Evolutionary conservation across 2,113 vertebrate genomes (phyloP), one percentile per base, ranked within the genome.

Genomic region (Hippopotamus amphibius): DNA sequence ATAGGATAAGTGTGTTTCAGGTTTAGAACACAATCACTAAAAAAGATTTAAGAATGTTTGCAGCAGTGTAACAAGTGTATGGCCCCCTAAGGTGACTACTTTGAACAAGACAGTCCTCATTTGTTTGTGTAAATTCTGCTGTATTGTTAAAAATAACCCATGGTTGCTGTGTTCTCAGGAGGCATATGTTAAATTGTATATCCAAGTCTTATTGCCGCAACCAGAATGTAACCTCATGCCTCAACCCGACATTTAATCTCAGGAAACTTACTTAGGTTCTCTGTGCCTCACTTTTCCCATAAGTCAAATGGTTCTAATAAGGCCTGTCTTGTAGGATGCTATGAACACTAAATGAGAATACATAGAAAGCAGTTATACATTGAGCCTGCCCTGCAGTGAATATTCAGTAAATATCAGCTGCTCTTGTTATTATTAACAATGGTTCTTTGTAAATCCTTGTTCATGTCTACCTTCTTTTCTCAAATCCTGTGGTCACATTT

Each of bases 261-360:
- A 90, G 6, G 59, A 87, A 74, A 83, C 61, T 66, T 46, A 90
- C 61, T 71, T 46, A 92, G 94, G 22, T 91, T 93, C 37, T 84
- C 66, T 93, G 37, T 89, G 46, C 28, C 59, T 95, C 17, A 88
- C 22, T 72, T 97, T 90, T 66, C 59, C 33, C 22, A 46, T 87
- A 85, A 94, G 71, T 82, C 48, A 90, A 84, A 61, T 85, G 53
- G 43, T 55, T 87, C 41, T 61, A 63, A 50, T 79, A 94, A 88
- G 57, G 33, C 33, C 50, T 88, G 21, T 83, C 21, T 97, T n/a
- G 90, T 46, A 80, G 33, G 22, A 90, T 76, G 22, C 8, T 71
- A 53, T 86, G n/a, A 48, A 91, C 14, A 93, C 55, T 77, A 79
- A 96, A 81, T 93, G 61, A 71, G n/a, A 93, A 76, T 74, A 91